Percentiles rank a stretch among this genome's conserved stretches.
Conservation (phyloP, 2,888 invertebrate genomes). For the Drosophila prostipennis region DNA sequence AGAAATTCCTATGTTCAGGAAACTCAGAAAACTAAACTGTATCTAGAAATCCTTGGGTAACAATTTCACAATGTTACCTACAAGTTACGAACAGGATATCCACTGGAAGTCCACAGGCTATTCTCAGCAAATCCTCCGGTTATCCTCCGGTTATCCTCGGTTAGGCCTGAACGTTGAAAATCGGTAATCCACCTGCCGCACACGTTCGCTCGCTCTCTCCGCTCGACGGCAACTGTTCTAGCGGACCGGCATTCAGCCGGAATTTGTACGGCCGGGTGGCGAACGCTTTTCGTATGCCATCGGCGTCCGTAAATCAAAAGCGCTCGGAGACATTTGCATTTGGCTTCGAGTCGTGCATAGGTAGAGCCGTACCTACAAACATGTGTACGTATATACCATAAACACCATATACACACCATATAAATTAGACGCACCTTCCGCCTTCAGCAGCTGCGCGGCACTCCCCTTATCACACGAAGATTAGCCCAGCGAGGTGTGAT, state of each 20-base stretch:
- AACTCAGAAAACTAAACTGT: too few relatives aligned
- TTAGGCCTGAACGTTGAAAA: not conserved
- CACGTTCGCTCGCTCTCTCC: slow-evolving; percentile 35
- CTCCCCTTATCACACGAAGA: slow-evolving; percentile 42
- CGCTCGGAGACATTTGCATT: slow-evolving; percentile 63
- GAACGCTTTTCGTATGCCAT: slow-evolving; percentile 57
- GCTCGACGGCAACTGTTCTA: slow-evolving; percentile 58
- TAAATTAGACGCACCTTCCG: slow-evolving; percentile 49
- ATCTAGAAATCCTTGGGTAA: too few relatives aligned
- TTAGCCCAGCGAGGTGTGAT: slow-evolving; percentile 21
- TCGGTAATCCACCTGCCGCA: not conserved
- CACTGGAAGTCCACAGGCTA: not conserved
- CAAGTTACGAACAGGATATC: not conserved
- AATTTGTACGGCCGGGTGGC: slow-evolving; percentile 63
- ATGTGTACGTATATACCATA: not conserved
- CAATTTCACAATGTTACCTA: too few relatives aligned
- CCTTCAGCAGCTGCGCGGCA: slow-evolving; percentile 21
- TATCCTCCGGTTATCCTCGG: not conserved
- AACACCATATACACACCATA: slow-evolving; percentile 46
- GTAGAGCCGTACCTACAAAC: not conserved
- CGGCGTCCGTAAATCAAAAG: slow-evolving; percentile 62
- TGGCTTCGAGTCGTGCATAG: not conserved
- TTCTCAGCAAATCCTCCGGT: not conserved
- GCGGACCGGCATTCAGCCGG: slow-evolving; percentile 34
- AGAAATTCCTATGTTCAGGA: too few relatives aligned